Base-by-base conservation (phyloP, 2,113 vertebrate species). In the Rhegmatorhina hoffmannsi region DNA sequence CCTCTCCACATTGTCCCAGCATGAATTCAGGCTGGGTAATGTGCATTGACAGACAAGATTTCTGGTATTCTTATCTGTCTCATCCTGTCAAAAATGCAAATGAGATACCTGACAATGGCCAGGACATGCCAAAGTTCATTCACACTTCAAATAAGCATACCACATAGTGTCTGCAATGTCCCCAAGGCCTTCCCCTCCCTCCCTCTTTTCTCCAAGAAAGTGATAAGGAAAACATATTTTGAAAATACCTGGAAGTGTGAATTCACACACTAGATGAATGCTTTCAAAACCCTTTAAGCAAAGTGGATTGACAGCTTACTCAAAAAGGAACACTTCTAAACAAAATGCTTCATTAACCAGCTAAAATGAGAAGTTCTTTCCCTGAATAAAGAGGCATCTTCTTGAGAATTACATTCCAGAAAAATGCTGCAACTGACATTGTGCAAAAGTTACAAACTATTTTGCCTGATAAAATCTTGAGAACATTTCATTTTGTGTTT, bases 301-400 rank as follows among this genome's bases (percentile, higher is more conserved):
- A 90, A 94, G 55, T 7, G 79, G 72, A 93, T 75, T 93, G 90
- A 90, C 83, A 95, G 50, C 33, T 93, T 83, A 60, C 34, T 85
- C 55, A 76, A 84, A 87, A 89, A 80, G 67, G 74, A 44, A 12
- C 17, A 28, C 38, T 91, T 92, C 74, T 83, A 83, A 91, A 94
- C 43, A 70, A 34, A 91, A 93, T 83, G 87, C 70, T 90, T 94
- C 82, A 95, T 88, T 95, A 95, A 94, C 46, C 78, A 88, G 55
- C 47, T 83, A 85, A 92, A 91, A 74, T 1, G 9, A 24, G 64
- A 92, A 62, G 49, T 66, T 89, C 28, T 87, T 91, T 83, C 63
- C 20, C n/a, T 43, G 91, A 74, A 79, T 69, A 76, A 89, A 91
- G 33, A 62, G 20, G 7, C 69, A 77, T 85, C 46, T 91, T 74